These are phyloP conservation scores for Garra rufa DNA, from an alignment of 2,113 vertebrate species.

Conservation along the genomic window DNA sequence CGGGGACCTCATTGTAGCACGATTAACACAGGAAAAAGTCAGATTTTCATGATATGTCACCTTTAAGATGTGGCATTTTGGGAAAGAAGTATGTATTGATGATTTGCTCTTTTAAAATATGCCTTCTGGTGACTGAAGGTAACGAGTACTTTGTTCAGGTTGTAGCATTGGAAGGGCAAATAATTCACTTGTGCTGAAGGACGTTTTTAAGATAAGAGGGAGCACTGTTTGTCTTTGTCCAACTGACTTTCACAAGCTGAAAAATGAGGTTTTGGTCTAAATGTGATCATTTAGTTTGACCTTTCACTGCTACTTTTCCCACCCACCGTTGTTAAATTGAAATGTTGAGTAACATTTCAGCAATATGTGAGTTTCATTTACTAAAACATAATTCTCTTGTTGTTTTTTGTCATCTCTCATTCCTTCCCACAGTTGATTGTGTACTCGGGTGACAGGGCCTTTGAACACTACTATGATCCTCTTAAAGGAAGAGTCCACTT, in stretches of 20 bases:
- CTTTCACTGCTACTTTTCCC: not conserved
- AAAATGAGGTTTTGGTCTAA: not conserved
- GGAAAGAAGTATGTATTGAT: not conserved
- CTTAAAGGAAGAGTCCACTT: constrained; percentile 87
- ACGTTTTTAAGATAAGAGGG: constrained; percentile 56
- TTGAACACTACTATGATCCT: constrained; percentile 77
- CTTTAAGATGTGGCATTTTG: not conserved
- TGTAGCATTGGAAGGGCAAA: constrained; percentile 60
- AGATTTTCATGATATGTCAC: no score
- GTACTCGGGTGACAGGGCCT: constrained; percentile 85
- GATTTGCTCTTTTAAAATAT: not conserved
- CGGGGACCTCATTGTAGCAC: no score
- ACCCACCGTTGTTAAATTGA: not conserved
- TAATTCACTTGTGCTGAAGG: constrained; percentile 63
- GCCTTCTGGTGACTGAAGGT: constrained; percentile 61
- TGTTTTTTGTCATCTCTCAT: not conserved
- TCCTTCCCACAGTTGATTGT: constrained; percentile 82
- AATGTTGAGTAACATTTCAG: not conserved
- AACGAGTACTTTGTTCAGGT: constrained; percentile 70
- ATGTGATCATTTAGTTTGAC: not conserved
- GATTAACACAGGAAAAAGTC: no score
- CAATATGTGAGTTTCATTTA: not conserved
- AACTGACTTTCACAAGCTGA: not conserved
- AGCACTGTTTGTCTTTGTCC: not conserved
- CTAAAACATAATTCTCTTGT: not conserved